These are phyloP conservation scores for Dermochelys coriacea DNA, from an alignment of 2,797 vertebrate genomes.

Conservation along the genomic window DNA sequence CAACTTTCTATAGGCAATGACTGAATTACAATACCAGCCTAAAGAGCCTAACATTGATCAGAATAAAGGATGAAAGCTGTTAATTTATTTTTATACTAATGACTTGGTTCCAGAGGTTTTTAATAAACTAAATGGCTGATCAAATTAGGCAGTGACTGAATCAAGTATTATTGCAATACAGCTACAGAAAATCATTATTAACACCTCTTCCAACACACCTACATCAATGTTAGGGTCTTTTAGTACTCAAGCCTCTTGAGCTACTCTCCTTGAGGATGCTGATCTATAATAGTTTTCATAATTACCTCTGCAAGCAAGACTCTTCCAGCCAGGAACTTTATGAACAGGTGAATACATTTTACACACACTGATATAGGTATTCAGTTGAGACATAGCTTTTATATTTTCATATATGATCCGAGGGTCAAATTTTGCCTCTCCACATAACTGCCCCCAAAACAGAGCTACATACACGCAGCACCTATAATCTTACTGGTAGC, in stretches of 20 bases:
- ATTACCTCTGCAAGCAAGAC: background rate
- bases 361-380: background rate
- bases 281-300: background rate
- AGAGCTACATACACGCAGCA: background rate
- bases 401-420: background rate
- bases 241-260: rapidly evolving
- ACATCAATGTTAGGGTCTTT: background rate
- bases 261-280: rapidly evolving
- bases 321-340: background rate
- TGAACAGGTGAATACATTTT: background rate
- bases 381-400: background rate
- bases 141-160: background rate
- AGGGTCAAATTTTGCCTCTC: background rate
- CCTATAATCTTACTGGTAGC: background rate
- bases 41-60: background rate
- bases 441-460: background rate
- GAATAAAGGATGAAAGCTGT: background rate
- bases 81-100: background rate
- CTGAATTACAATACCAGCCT: background rate
- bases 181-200: background rate
- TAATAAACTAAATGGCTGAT: background rate
- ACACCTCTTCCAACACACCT: background rate
- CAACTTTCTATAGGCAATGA: background rate
- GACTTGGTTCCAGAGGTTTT: background rate
- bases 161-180: background rate